Conservation (phyloP, 2,113 vertebrate genomes). For the Sterna hirundo region DNA sequence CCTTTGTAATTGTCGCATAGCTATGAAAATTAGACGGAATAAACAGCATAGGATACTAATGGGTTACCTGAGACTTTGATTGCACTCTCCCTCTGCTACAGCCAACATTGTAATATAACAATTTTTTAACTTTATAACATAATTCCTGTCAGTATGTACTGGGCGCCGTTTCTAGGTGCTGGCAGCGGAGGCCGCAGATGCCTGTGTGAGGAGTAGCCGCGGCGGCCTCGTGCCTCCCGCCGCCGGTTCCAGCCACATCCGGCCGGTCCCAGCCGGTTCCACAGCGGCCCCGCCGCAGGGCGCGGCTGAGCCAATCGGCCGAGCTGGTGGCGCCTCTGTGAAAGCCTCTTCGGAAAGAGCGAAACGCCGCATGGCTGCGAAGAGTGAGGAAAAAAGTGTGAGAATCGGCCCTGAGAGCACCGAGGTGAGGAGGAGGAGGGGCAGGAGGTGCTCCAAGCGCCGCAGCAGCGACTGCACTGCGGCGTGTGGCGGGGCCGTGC, state of each 20-base stretch:
- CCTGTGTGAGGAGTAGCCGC: not conserved
- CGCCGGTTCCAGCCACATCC: fast-evolving
- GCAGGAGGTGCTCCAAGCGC: not conserved
- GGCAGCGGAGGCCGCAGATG: too few species aligned
- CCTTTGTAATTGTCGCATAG: not conserved
- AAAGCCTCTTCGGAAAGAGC: not conserved
- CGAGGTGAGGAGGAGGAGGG: not conserved
- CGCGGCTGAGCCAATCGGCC: fast-evolving
- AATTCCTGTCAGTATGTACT: not conserved
- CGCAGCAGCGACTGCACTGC: fast-evolving
- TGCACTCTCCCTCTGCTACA: not conserved
- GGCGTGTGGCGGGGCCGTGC: fast-evolving
- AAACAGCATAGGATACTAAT: not conserved
- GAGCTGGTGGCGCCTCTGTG: too few species aligned
- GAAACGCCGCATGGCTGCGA: not conserved
- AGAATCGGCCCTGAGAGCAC: not conserved
- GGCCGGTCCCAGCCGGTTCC: not conserved
- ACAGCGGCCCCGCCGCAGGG: fast-evolving
- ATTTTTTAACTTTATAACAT: not conserved
- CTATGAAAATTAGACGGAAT: not conserved
- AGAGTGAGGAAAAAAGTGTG: not conserved
- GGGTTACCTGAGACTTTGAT: not conserved
- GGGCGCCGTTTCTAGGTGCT: too few species aligned
- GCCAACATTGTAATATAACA: not conserved
- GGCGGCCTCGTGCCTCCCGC: not conserved